Conservation (phyloP, 92 coral and sea anemone species). For the Epizoanthus fatuus region DNA sequence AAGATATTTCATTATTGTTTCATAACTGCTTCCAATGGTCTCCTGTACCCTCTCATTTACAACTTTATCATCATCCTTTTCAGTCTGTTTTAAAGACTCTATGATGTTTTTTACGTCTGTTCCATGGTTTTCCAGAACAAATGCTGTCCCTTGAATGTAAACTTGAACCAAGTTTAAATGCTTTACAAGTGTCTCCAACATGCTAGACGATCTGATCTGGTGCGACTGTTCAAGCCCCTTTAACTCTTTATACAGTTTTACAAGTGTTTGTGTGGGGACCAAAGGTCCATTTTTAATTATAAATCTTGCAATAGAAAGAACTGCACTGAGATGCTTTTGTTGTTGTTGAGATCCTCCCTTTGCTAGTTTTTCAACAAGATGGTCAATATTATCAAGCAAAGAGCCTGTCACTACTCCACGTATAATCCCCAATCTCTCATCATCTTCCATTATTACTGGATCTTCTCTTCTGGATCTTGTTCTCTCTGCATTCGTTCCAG, state of each 20-base stretch:
- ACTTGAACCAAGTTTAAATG: constrained; percentile 49
- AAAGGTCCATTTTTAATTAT: constrained; percentile 32
- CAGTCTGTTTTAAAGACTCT: constrained; percentile 14
- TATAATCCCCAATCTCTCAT: not conserved
- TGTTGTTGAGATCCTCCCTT: constrained; percentile 15
- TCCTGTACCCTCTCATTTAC: constrained; percentile 32
- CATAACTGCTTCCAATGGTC: too few relatives aligned
- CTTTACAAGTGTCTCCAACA: not conserved
- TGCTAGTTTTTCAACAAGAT: constrained; percentile 17
- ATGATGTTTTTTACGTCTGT: not conserved
- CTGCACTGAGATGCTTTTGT: constrained; percentile 39
- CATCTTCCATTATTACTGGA: not conserved
- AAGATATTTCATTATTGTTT: constrained; percentile 4
- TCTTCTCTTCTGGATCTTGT: constrained; percentile 1
- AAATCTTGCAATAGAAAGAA: constrained; percentile 26
- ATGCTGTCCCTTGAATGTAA: constrained; percentile 34
- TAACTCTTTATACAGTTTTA: constrained; percentile 28
- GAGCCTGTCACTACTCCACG: constrained; percentile 1
- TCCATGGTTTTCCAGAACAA: constrained; percentile 39
- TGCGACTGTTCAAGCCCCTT: constrained; percentile 19
- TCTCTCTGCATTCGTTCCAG: not conserved
- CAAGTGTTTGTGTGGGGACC: constrained; percentile 38
- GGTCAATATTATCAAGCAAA: not conserved
- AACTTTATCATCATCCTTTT: not conserved
- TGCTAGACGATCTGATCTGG: constrained; percentile 9